Percentiles rank a stretch among this genome's conserved stretches.
These are phyloP conservation scores for Caenorhabditis uteleia DNA, from an alignment of 2,888 invertebrate genomes.

Conservation along the genomic window DNA sequence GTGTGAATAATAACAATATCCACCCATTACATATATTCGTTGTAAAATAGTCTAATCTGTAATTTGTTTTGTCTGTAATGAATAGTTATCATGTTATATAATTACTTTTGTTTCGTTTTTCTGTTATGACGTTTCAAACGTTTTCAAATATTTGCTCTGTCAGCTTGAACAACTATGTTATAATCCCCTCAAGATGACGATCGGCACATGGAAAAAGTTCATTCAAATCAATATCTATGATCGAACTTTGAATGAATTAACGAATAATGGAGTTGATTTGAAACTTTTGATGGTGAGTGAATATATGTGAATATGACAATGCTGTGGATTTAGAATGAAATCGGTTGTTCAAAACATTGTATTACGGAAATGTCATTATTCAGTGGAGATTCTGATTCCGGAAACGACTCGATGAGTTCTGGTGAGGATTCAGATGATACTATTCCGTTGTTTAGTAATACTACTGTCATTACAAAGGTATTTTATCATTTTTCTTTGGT, in stretches of 20 bases:
- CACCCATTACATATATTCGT: too few species aligned
- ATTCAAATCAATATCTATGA: conserved; percentile 28
- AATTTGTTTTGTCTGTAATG: too few species aligned
- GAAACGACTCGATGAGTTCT: background rate
- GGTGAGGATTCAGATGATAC: background rate
- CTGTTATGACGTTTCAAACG: too few species aligned
- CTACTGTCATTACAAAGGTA: too few species aligned
- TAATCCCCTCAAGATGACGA: background rate
- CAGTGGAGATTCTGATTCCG: background rate
- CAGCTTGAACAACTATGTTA: conserved; percentile 8
- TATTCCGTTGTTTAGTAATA: too few species aligned
- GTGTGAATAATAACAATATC: too few species aligned
- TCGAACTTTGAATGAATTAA: conserved; percentile 7
- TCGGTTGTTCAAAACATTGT: conserved; percentile 13
- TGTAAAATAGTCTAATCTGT: too few species aligned
- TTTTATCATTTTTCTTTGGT: too few species aligned
- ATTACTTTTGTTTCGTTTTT: too few species aligned
- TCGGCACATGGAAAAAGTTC: background rate
- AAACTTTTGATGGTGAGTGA: conserved; percentile 4
- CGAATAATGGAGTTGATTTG: conserved; percentile 5
- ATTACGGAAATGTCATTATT: conserved; percentile 5
- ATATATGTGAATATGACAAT: too few species aligned
- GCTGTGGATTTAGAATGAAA: conserved; percentile 6
- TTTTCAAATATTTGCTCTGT: background rate
- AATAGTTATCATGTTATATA: too few species aligned